These are phyloP conservation scores for Hartigia nigra DNA, from an alignment of 2,888 invertebrate species.

Conservation along the genomic window DNA sequence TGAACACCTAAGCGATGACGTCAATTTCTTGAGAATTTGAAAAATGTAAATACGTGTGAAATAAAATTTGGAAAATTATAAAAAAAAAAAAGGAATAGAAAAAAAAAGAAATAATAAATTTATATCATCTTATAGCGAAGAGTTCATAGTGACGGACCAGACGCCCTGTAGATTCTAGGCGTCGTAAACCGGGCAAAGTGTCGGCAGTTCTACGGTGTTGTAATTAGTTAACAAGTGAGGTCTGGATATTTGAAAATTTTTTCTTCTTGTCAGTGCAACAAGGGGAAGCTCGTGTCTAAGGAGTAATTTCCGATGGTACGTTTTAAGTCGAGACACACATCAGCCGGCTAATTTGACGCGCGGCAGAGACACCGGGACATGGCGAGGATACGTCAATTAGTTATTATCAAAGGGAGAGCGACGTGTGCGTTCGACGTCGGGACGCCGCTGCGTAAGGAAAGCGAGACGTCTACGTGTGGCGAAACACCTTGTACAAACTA, in stretches of 20 bases:
- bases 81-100: not conserved
- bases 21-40: not conserved
- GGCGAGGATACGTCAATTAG: not conserved
- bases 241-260: not conserved
- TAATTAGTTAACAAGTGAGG: not conserved
- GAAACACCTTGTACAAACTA: slow-evolving; percentile 44
- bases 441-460: not conserved
- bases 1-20: not conserved
- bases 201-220: not conserved
- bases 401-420: not conserved
- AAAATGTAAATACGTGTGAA: not conserved
- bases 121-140: not conserved
- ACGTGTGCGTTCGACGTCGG: not conserved
- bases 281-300: not conserved
- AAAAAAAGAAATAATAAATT: not conserved
- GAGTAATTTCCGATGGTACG: not conserved
- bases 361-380: not conserved
- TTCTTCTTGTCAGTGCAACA: not conserved
- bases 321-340: not conserved
- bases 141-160: not conserved
- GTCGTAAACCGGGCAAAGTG: not conserved
- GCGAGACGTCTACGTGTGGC: slow-evolving; percentile 1
- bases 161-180: not conserved
- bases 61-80: not conserved
- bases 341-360: not conserved